Evolutionary conservation across 2,113 vertebrate genomes (phyloP).

Genomic region (Mesembrinibis cayennensis): DNA sequence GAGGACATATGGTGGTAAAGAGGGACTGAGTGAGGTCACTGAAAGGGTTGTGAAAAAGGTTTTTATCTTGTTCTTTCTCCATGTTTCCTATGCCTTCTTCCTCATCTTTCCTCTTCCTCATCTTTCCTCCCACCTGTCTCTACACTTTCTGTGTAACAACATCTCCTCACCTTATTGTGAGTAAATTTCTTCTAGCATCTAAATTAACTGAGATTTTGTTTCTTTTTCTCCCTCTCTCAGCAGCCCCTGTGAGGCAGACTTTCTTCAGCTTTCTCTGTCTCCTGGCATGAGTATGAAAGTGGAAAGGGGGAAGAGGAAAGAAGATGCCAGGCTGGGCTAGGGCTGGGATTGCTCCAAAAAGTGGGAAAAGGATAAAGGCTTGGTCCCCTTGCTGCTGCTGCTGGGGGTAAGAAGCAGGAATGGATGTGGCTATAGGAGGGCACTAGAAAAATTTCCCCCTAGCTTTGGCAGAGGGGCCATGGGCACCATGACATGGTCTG

Average conservation of each 20-base stretch:
- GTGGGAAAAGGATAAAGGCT: not conserved
- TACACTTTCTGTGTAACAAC: not conserved
- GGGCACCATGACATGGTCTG: not conserved
- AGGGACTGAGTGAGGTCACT: not conserved
- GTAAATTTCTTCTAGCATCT: not conserved
- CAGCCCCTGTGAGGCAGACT: not conserved
- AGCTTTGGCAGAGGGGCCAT: not conserved
- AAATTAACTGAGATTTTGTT: not conserved
- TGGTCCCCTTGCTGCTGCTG: not conserved
- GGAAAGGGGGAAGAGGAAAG: not conserved
- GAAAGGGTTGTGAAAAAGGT: not conserved
- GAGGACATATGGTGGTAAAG: not conserved
- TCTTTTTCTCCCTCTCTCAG: not conserved
- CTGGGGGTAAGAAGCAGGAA: not conserved
- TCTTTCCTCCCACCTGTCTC: not conserved
- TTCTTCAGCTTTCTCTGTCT: not conserved
- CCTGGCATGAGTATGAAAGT: not conserved
- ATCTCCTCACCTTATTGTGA: not conserved
- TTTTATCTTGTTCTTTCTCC: not conserved
- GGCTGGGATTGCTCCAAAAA: not conserved
- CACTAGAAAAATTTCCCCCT: not conserved
- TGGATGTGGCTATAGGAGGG: not conserved
- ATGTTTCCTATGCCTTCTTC: not conserved
- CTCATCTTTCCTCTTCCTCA: not conserved
- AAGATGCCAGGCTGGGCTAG: not conserved